phyloP scores from a whole-genome alignment of 30 jellyfish, hydroid and myxozoan genomes.

The Rhopilema esculentum region DNA sequence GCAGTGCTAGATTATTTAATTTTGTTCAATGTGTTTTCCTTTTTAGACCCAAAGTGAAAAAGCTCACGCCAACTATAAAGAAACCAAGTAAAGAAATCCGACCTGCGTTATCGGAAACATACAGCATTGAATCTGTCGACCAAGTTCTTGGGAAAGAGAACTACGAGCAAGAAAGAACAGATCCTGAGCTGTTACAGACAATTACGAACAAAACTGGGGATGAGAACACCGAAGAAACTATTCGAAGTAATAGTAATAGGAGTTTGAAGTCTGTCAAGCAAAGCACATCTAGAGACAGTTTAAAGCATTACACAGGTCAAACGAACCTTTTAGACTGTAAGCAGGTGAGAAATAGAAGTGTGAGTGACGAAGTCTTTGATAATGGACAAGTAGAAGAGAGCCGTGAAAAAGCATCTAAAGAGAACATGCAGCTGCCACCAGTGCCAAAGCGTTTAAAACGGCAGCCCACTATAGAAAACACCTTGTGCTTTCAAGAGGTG shows the following conservation, averaged over 20 bases:
- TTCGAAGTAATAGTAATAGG: background rate
- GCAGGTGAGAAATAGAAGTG: background rate
- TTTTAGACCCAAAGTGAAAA: slow-evolving; percentile 14
- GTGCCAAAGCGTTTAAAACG: slow-evolving; percentile 58
- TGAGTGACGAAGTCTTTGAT: slow-evolving; percentile 23
- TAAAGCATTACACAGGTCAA: slow-evolving; percentile 59
- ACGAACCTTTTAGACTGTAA: slow-evolving; percentile 48
- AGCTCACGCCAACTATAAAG: slow-evolving; percentile 15
- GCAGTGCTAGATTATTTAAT: too few species aligned
- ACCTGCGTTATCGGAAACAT: slow-evolving; percentile 8
- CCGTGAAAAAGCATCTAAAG: background rate
- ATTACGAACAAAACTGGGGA: background rate
- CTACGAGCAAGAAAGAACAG: background rate
- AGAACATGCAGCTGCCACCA: slow-evolving; percentile 11
- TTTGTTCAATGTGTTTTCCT: too few species aligned
- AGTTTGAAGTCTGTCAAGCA: background rate
- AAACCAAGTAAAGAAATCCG: slow-evolving; percentile 1
- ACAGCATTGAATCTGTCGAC: background rate
- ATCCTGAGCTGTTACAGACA: background rate
- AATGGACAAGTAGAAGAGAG: background rate
- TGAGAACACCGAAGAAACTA: background rate
- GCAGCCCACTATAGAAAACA: slow-evolving; percentile 81
- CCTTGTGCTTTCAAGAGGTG: slow-evolving; percentile 90
- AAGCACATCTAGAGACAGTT: slow-evolving; percentile 15
- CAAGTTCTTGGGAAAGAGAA: background rate